phyloP scores from a whole-genome alignment of 2,888 invertebrate species.

The Sericinus montela region DNA sequence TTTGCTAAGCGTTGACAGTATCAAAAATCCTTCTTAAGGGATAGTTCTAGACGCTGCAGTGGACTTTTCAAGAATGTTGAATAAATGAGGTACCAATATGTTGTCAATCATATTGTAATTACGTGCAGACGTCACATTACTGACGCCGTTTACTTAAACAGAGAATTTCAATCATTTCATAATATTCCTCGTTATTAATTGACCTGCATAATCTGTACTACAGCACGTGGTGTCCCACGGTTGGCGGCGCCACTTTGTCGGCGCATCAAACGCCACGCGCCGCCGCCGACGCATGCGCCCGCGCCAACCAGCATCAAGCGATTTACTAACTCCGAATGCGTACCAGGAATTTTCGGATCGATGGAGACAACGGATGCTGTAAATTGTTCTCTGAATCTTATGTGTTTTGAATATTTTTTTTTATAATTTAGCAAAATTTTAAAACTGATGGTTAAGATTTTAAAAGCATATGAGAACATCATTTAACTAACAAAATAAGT shows the following conservation, averaged over 20 bases:
- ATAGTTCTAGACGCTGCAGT: no score
- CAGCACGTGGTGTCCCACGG: constrained; percentile 45
- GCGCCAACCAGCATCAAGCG: constrained; percentile 21
- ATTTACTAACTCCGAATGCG: constrained; percentile 20
- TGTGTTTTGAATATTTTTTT: constrained; percentile 1
- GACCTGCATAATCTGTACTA: constrained; percentile 9
- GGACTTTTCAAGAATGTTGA: no score
- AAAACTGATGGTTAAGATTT: no score
- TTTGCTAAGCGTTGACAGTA: no score
- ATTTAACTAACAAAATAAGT: no score
- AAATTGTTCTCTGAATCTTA: constrained; percentile 18
- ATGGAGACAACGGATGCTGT: constrained; percentile 26
- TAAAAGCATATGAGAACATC: no score
- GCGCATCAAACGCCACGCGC: constrained; percentile 54
- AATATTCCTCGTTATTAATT: constrained; percentile 9
- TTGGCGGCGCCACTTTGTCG: constrained; percentile 62
- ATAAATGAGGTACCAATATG: no score
- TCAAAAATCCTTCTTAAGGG: no score
- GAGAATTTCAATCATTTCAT: neutral
- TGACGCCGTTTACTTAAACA: no score
- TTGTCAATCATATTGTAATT: no score
- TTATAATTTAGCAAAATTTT: neutral
- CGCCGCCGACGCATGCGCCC: constrained; percentile 33
- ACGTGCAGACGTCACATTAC: no score
- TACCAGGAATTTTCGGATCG: constrained; percentile 37